Base-by-base conservation (phyloP, 2,797 vertebrate species). In the Lagocephalus sceleratus region DNA sequence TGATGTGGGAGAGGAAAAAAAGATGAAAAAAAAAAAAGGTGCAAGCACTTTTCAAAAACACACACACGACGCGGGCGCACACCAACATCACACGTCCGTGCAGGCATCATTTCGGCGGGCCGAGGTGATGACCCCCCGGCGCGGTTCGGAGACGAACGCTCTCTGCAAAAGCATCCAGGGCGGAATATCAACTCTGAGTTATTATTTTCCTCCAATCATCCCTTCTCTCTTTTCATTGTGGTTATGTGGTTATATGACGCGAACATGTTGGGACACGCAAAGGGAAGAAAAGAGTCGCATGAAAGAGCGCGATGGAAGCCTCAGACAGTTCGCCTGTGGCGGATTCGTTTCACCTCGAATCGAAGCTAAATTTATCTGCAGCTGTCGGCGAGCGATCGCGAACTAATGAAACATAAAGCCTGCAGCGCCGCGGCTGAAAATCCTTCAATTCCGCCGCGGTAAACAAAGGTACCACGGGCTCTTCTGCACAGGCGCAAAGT, bases 1-100 rank as follows among this genome's bases (percentile, higher is more conserved):
- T 69, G 64, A 75, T 75, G 72, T 71, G 68, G 75, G 43, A 4
- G 52, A 43, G 41, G 41, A 29, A 29, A 29, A 4, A 7, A 25
- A 7, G 4, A 7, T 7, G 7, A 2, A 1, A 25, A 6, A 25
- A 25, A 8, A 57, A 26, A 63, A 65, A 73, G 23, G 54, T 63
- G 71, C 62, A 55, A 75, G 66, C 43, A n/a, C n/a, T n/a, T 11
- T 25, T 32, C 3, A 57, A 60, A 68, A 54, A 48, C 22, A 45
- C 39, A 55, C 23, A 11, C 43, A 42, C 21, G 12, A 32, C 2
- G 23, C 17, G 50, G 19, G 51, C 16, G 48, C 29, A 38, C 1
- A 16, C 10, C 19, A 25, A 41, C 12, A 7, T 17, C 40, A 39
- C 38, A 44, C 40, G 16, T 41, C 42, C 20, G 29, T 7, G 17